Conservation (phyloP, 2,797 vertebrate genomes). For the Rhynchonycteris naso region DNA sequence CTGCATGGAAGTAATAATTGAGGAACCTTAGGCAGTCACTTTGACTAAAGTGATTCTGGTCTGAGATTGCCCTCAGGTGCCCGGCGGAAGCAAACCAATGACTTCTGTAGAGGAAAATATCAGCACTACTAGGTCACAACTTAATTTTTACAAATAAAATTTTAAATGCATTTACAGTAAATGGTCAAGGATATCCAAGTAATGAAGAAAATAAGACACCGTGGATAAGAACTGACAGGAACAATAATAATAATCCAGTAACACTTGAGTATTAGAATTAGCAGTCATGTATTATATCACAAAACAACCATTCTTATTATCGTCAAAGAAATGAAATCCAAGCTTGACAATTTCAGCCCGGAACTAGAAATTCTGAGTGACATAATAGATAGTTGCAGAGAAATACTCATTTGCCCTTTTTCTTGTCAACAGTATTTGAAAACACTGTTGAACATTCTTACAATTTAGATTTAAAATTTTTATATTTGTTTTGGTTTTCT, state of each 20-base stretch:
- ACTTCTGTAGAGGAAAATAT: background rate
- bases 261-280: background rate
- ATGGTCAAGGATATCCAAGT: background rate
- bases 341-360: background rate
- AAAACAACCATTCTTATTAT: background rate
- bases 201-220: background rate
- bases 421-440: background rate
- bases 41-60: background rate
- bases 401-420: background rate
- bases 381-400: background rate
- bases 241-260: background rate
- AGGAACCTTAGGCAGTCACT: background rate
- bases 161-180: background rate
- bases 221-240: background rate
- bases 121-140: background rate
- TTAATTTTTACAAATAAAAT: background rate
- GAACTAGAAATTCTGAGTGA: background rate
- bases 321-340: background rate
- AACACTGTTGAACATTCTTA: constrained; percentile 6
- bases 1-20: background rate
- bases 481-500: background rate
- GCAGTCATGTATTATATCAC: background rate
- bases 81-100: background rate
- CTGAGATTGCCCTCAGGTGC: background rate
- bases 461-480: background rate